Conservation (phyloP, 2,113 vertebrate species). For the Scatophagus argus region DNA sequence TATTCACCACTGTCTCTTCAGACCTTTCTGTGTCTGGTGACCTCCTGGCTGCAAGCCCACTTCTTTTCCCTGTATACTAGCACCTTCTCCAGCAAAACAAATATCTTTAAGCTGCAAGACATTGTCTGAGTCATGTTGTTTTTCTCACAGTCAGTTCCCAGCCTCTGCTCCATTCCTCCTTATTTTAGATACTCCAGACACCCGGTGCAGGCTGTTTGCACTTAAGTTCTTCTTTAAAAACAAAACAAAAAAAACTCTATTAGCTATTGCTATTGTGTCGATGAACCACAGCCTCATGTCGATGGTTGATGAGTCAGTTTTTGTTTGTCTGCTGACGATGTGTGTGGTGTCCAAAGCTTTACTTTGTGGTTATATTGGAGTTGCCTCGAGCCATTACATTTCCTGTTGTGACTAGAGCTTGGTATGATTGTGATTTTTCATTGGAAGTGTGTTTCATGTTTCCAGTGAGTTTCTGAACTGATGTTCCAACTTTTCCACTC, state of each 20-base stretch:
- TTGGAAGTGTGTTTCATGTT: not conserved
- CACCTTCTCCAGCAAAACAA: conserved; percentile 2
- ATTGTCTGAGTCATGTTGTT: conserved; percentile 58
- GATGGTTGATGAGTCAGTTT: conserved; percentile 10
- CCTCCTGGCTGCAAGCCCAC: not conserved
- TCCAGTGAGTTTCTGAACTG: not conserved
- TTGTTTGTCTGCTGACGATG: not conserved
- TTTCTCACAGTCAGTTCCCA: conserved; percentile 14
- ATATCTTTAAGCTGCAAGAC: conserved; percentile 24
- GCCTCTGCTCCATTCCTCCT: conserved; percentile 43
- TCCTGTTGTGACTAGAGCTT: not conserved
- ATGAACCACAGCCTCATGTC: no score
- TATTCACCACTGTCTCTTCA: not conserved
- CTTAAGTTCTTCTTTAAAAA: not conserved
- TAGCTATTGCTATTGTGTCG: no score
- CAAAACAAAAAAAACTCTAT: no score
- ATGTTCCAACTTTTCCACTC: not conserved
- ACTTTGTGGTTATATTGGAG: not conserved
- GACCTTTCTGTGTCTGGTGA: not conserved
- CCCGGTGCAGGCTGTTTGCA: conserved; percentile 23
- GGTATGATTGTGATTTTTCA: not conserved
- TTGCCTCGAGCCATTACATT: not conserved
- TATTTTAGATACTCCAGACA: conserved; percentile 40
- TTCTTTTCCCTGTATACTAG: conserved; percentile 15
- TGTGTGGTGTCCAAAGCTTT: not conserved